Evolutionary conservation across 2,888 invertebrate species (phyloP), one percentile per base, ranked within the genome.

Genomic region (Cyrtodaria siliqua): DNA sequence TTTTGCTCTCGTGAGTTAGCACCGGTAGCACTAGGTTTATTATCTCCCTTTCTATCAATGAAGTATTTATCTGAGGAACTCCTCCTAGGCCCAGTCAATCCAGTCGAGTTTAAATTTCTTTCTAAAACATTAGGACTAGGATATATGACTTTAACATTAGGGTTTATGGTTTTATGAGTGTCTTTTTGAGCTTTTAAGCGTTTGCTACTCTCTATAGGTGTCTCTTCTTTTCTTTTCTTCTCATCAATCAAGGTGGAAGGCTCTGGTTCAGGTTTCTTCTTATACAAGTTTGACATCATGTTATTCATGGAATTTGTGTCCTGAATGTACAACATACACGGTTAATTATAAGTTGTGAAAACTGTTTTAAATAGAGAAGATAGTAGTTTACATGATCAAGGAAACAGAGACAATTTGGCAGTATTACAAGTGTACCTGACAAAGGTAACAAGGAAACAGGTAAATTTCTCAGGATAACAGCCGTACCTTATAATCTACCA

Each of bases 291-390:
- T n/a, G 87, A 82, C 87, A 92, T 87, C 69, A 87, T 84, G 52
- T 79, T 86, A 75, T 92, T 92, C 69, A 90, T 85, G 8, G 85
- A 50, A 83, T 92, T 92, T 8, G 79, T 82, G 52, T 91, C 89
- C 91, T 91, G 73, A 8, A 81, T 75, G 56, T 27, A 29, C n/a
- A n/a, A n/a, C n/a, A n/a, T n/a, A n/a, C n/a, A n/a, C n/a, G n/a
- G n/a, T n/a, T n/a, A n/a, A n/a, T n/a, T n/a, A n/a, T n/a, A n/a
- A n/a, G n/a, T n/a, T n/a, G n/a, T n/a, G n/a, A n/a, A n/a, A n/a
- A n/a, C n/a, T n/a, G n/a, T n/a, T n/a, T n/a, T n/a, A n/a, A n/a
- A n/a, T n/a, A n/a, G 24, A 29, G 9, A 20, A 52, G 42, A 23
- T 18, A n/a, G n/a, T n/a, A n/a, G n/a, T n/a, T n/a, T n/a, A n/a